Evolutionary conservation across 2,797 vertebrate genomes (phyloP).

Genomic region (Phrynocephalus vlangalii): DNA sequence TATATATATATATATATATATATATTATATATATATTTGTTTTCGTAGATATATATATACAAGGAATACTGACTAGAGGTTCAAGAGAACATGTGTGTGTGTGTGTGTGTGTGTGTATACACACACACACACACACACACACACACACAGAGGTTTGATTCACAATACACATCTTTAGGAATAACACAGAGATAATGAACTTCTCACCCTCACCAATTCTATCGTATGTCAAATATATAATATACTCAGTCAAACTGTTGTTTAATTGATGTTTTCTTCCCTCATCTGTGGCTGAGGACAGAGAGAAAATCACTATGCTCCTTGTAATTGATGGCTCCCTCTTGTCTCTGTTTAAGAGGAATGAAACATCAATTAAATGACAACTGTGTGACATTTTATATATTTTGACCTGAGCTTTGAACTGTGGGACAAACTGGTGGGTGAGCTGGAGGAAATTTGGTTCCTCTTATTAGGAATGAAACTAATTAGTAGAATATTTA

Average conservation of each 20-base stretch:
- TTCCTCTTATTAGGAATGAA: conserved; percentile 61
- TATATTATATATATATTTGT: too few species aligned
- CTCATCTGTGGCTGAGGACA: conserved; percentile 68
- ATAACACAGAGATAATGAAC: conserved; percentile 32
- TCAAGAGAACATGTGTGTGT: too few species aligned
- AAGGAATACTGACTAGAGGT: too few species aligned
- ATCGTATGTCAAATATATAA: conserved; percentile 70
- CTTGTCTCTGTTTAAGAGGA: conserved; percentile 74
- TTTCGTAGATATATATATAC: too few species aligned
- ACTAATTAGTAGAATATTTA: conserved; percentile 70
- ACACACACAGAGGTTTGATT: not conserved
- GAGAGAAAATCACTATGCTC: conserved; percentile 77
- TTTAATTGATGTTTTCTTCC: conserved; percentile 77
- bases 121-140: not conserved
- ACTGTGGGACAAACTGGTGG: conserved; percentile 62
- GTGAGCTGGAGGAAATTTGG: conserved; percentile 17
- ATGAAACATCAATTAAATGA: conserved; percentile 76
- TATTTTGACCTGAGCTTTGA: conserved; percentile 64
- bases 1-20: too few species aligned
- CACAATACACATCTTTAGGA: not conserved
- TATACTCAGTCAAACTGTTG: conserved; percentile 71
- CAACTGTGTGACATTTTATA: conserved; percentile 67
- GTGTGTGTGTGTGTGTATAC: too few species aligned
- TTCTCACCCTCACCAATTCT: conserved; percentile 59
- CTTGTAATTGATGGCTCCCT: conserved; percentile 74